These are phyloP conservation scores for Zonitis immaculata DNA, from an alignment of 2,888 invertebrate species.

Conservation along the genomic window DNA sequence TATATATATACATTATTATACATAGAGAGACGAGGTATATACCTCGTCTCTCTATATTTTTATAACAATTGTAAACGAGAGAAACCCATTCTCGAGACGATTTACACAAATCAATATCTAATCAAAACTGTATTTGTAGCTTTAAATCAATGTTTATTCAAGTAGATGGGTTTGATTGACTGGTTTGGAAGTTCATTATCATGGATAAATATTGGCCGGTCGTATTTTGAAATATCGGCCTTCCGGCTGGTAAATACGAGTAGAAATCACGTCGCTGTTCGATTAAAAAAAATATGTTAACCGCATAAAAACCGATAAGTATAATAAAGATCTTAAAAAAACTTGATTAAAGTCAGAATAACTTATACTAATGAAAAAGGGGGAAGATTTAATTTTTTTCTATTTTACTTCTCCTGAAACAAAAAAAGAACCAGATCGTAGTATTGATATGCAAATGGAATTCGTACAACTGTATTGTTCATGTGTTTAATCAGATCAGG, in stretches of 20 bases:
- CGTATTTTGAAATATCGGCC: slow-evolving; percentile 15
- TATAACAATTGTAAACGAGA: background rate
- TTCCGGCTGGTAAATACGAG: background rate
- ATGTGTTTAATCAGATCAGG: slow-evolving; percentile 24
- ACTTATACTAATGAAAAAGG: background rate
- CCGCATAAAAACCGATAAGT: no score
- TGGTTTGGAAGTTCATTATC: slow-evolving; percentile 36
- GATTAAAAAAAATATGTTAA: no score
- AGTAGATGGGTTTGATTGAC: slow-evolving; percentile 37
- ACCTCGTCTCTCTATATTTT: no score
- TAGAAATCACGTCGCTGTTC: no score
- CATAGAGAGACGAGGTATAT: no score
- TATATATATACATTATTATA: no score
- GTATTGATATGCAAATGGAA: slow-evolving; percentile 19
- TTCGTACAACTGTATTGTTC: slow-evolving; percentile 20
- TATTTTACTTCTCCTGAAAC: background rate
- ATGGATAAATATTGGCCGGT: slow-evolving; percentile 37
- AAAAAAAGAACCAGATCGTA: background rate
- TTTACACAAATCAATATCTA: slow-evolving; percentile 34
- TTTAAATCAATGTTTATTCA: slow-evolving; percentile 40
- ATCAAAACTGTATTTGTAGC: slow-evolving; percentile 39
- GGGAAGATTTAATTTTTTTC: background rate
- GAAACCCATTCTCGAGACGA: slow-evolving; percentile 14
- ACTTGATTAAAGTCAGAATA: background rate
- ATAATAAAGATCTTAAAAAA: no score